These are phyloP conservation scores for Rhinolophus sinicus DNA, from an alignment of 2,113 vertebrate species.

Conservation along the genomic window DNA sequence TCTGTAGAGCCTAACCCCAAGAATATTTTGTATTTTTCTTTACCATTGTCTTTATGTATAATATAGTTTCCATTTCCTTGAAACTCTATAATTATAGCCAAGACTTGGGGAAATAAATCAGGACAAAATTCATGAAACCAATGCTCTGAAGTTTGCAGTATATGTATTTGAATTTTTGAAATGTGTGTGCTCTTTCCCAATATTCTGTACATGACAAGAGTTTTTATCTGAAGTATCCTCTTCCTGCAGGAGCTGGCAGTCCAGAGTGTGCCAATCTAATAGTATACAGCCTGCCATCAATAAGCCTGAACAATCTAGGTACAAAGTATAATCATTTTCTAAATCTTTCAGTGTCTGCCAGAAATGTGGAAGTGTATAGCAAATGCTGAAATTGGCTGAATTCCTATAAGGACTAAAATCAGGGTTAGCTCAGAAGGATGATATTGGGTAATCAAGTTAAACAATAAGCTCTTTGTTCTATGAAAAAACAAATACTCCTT, in stretches of 20 bases:
- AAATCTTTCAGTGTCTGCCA: constrained; percentile 40
- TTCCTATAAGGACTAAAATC: constrained; percentile 51
- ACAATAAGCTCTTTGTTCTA: constrained; percentile 61
- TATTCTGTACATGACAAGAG: not conserved
- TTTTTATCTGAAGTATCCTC: not conserved
- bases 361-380: constrained; percentile 42
- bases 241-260: not conserved
- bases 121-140: not conserved
- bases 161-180: not conserved
- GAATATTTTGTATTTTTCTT: not conserved
- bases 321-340: constrained; percentile 38
- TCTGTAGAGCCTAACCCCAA: not conserved
- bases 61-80: constrained; percentile 6
- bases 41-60: not conserved
- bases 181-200: not conserved
- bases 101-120: constrained; percentile 36
- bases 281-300: not conserved
- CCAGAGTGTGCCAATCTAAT: not conserved
- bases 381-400: constrained; percentile 48
- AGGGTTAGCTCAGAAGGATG: constrained; percentile 17
- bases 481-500: constrained; percentile 38
- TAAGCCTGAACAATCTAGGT: not conserved
- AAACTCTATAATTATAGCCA: not conserved
- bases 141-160: not conserved
- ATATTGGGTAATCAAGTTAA: constrained; percentile 21